Evolutionary conservation across 2,113 vertebrate genomes (phyloP), one percentile per base, ranked within the genome.

Genomic region (Sphyrna mokarran): DNA sequence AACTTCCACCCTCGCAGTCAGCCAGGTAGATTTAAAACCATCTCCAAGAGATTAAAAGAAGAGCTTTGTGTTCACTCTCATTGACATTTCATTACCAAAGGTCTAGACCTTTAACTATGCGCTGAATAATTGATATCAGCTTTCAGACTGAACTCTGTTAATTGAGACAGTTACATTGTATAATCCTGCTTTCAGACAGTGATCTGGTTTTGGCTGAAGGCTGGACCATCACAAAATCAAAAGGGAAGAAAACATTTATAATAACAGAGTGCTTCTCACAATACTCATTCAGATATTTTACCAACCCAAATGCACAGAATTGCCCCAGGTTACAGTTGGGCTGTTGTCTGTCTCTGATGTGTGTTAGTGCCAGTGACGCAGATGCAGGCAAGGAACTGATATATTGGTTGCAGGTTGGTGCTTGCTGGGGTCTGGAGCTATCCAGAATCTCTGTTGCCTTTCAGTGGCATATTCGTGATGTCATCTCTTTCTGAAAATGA

Each of bases 401-500:
- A 22, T 68, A 37, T 93, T 93, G 14, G 61, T 26, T 20, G 90
- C 61, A 18, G 33, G 90, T 37, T 18, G 90, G n/a, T 37, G 63
- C 58, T 66, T n/a, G 63, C 33, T 93, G 43, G 29, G 63, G 26
- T 90, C 90, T 93, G 90, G 9, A 68, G 61, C 33, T n/a, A 93
- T 40, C 33, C 10, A 61, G 90, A 93, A 63, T 93, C 90, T 93
- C n/a, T n/a, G 61, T 68, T 1, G 18, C 0, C 33, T 22, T 93
- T 93, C 61, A 93, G 90, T 93, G 61, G 54, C 90, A 93, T 66
- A 93, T 93, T n/a, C 61, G 58, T 37, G 61, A 63, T 20, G 90
- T 93, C 90, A 93, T 93, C 90, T 93, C 90, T 68, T 93, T 93
- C 90, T 93, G 61, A 93, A n/a, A 93, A n/a, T 0, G 33, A n/a